Evolutionary conservation across 2,797 vertebrate species (phyloP).

Genomic region (Corythornis leucogaster): DNA sequence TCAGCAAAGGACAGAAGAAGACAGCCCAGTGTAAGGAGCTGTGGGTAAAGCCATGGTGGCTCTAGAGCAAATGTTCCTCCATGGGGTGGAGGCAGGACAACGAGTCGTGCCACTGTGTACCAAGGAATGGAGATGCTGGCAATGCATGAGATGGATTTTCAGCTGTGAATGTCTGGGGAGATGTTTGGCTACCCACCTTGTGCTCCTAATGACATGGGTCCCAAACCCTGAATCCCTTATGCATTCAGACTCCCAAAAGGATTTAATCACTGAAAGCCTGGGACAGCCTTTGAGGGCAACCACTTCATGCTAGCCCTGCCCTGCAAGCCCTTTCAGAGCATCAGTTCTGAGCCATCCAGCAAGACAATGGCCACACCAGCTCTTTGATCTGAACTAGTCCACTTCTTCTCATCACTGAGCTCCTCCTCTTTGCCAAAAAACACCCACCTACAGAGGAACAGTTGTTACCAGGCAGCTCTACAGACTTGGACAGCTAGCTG

Average conservation of each 20-base stretch:
- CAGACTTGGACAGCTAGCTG: neutral
- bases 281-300: neutral
- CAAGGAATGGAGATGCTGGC: neutral
- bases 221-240: neutral
- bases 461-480: neutral
- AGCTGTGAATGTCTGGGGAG: neutral
- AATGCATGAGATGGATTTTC: neutral
- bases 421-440: neutral
- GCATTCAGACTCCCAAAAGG: neutral
- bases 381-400: neutral
- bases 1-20: neutral
- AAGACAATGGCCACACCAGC: neutral
- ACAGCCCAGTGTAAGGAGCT: neutral
- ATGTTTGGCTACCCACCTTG: rapidly evolving
- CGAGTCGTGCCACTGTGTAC: rapidly evolving
- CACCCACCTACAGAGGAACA: neutral
- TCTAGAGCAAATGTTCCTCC: neutral
- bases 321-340: neutral
- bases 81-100: neutral
- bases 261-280: neutral
- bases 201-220: neutral
- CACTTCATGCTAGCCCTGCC: neutral
- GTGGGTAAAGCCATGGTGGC: neutral
- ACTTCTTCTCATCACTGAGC: neutral
- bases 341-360: neutral